These are phyloP conservation scores for Tichodroma muraria DNA, from an alignment of 2,113 vertebrate genomes.

Conservation along the genomic window DNA sequence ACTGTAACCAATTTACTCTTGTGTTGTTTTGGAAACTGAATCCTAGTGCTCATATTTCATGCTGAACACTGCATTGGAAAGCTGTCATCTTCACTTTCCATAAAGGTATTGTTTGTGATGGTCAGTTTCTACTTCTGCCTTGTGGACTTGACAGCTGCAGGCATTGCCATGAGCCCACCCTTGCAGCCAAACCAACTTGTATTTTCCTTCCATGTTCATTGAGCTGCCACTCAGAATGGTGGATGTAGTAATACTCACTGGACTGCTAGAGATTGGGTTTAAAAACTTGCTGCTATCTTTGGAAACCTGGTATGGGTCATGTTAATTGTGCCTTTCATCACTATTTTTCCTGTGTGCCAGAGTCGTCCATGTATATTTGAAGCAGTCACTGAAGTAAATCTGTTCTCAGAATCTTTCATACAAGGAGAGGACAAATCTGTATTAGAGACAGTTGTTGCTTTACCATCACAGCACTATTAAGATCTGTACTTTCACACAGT, in stretches of 20 bases:
- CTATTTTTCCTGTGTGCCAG: slow-evolving; percentile 76
- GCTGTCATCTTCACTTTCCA: neutral
- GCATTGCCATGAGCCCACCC: neutral
- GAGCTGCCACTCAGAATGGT: neutral
- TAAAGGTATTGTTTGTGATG: neutral
- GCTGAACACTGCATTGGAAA: neutral
- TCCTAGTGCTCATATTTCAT: neutral
- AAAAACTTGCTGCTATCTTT: slow-evolving; percentile 72
- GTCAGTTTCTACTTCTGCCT: neutral
- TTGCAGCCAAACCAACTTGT: neutral
- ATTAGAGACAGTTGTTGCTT: neutral
- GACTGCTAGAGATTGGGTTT: slow-evolving; percentile 37
- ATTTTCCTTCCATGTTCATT: neutral
- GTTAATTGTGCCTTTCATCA: slow-evolving; percentile 89
- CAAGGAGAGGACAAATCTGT: neutral
- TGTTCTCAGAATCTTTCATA: neutral
- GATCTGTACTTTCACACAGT: neutral
- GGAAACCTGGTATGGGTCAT: slow-evolving; percentile 64
- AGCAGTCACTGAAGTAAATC: slow-evolving; percentile 67
- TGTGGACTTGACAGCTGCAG: neutral
- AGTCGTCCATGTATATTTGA: slow-evolving; percentile 72
- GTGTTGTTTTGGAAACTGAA: neutral
- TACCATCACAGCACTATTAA: neutral
- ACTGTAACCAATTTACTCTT: neutral
- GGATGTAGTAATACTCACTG: neutral